A percentile compares a stretch with the other conserved stretches of the same genome.
Conservation (phyloP, 2,113 vertebrate species). For the Mobula birostris region DNA sequence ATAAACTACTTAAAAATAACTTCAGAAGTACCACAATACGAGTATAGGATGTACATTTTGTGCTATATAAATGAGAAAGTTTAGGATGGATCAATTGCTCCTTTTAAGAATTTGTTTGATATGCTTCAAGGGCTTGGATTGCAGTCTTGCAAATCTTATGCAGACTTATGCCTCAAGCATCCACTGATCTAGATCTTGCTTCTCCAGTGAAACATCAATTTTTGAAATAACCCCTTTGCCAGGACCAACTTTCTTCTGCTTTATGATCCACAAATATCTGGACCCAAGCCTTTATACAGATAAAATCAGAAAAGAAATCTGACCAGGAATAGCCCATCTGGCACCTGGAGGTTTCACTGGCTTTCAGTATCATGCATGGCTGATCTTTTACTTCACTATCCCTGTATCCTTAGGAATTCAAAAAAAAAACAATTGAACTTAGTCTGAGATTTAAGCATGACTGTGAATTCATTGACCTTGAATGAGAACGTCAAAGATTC, state of each 20-base stretch:
- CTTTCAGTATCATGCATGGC: background rate
- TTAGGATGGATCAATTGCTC: background rate
- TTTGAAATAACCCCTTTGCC: background rate
- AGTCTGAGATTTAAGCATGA: background rate
- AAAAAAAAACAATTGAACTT: background rate
- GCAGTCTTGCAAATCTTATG: background rate
- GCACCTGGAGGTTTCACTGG: background rate
- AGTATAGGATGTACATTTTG: background rate
- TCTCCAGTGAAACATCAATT: background rate
- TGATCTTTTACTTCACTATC: background rate
- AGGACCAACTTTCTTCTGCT: background rate
- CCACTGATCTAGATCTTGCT: background rate
- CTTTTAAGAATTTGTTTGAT: constrained; percentile 1
- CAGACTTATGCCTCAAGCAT: background rate
- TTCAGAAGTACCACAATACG: background rate
- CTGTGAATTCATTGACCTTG: background rate
- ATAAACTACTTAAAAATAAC: background rate
- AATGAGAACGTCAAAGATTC: background rate
- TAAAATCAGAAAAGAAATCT: background rate
- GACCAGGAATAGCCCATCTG: background rate
- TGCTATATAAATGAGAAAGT: background rate
- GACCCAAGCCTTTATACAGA: background rate
- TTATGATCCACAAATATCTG: background rate
- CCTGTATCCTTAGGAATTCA: background rate
- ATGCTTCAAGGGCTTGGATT: background rate